Base-by-base conservation (phyloP, 2,797 vertebrate genomes). In the Syngnathus rostellatus region DNA sequence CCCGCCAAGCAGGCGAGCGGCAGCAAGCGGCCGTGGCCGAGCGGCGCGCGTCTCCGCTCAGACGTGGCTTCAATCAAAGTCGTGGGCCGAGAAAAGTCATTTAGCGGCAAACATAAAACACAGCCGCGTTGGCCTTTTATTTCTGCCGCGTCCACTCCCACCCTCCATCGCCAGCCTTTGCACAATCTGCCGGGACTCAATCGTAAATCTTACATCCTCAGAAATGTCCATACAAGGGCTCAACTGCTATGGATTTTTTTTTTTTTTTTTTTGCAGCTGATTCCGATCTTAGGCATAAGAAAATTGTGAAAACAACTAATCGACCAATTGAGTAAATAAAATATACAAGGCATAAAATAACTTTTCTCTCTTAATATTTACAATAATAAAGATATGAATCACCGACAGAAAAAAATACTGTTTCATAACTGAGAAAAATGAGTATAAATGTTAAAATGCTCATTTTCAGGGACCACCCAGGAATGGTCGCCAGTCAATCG, bases 81-180 rank as follows among this genome's bases (percentile, higher is more conserved):
- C 10, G 58, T 50, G 71, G 77, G 62, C 72, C 70, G 66, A 80
- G 71, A 77, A 75, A 70, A 81, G 78, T 70, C 68, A 71, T 83
- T 81, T 78, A 78, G 71, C 38, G 46, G 59, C 67, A 85, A 88
- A 84, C 87, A 88, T 89, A 86, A 90, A 89, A 87, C 82, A 90
- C 84, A 76, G 70, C 71, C 83, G 73, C 43, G 64, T 72, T 81
- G 80, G 8, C 79, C 75, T 73, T 88, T 87, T 83, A 81, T 78
- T 64, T 71, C 66, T 60, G 46, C 21, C 51, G 43, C 51, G 55
- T 43, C 55, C 39, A 8, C 39, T 58, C 41, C 45, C 51, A 14
- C 40, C 21, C 19, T 23, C 40, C 25, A 31, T 11, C 6, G 7
- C 25, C 54, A 14, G 25, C 40, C 40, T 61, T 61, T 61, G 1